These are phyloP conservation scores for Pogonognathellus flavescens DNA, from an alignment of 1,140 invertebrate genomes.

Conservation along the genomic window DNA sequence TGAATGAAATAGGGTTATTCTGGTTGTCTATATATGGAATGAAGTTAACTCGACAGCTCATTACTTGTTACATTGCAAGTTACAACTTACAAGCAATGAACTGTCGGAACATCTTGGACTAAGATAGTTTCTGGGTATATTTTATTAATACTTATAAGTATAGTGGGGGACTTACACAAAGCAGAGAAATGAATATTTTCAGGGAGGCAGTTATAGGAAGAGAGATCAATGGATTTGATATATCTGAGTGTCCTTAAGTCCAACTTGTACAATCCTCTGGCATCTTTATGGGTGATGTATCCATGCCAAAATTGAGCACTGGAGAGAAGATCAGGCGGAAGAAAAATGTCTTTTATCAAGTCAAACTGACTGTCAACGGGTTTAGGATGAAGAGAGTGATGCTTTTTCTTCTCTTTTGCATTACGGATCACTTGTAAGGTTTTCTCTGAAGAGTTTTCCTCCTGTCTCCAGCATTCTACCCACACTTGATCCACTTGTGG, in stretches of 20 bases:
- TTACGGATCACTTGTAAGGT: conserved; percentile 84
- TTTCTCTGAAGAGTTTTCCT: conserved; percentile 77
- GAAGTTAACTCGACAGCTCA: no score
- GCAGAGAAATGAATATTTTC: conserved; percentile 80
- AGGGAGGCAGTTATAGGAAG: conserved; percentile 83
- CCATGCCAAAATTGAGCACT: conserved; percentile 73
- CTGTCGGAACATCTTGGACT: no score
- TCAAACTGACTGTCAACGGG: conserved; percentile 86
- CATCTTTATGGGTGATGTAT: conserved; percentile 83
- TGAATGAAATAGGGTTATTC: no score
- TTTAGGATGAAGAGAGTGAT: conserved; percentile 84
- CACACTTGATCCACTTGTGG: conserved; percentile 84
- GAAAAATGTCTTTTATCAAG: conserved; percentile 80
- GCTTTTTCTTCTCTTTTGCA: conserved; percentile 82
- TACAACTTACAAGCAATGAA: no score
- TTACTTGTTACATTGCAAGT: no score
- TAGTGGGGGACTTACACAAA: conserved; percentile 76
- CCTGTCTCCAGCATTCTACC: conserved; percentile 81
- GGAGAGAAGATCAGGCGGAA: conserved; percentile 73
- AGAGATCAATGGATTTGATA: conserved; percentile 81
- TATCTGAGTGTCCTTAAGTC: conserved; percentile 84
- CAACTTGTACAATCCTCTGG: conserved; percentile 82
- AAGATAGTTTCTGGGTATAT: no score
- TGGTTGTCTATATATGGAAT: no score
- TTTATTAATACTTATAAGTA: no score